Evolutionary conservation across 1,140 invertebrate species (phyloP).

Genomic region (Zaprionus camerounensis): DNA sequence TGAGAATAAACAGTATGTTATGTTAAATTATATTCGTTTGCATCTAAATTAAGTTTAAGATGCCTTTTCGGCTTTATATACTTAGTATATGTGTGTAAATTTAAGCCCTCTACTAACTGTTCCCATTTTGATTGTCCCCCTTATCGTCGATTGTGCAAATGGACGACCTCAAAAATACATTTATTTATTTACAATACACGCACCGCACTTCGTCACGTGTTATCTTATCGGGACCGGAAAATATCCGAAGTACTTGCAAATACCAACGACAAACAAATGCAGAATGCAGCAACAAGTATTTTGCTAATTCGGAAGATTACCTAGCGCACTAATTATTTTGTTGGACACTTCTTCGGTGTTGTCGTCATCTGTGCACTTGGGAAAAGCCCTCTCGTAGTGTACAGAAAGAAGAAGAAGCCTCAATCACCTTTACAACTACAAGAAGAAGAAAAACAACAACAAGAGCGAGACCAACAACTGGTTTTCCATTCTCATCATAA

Average conservation of each 20-base stretch:
- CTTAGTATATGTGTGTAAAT: too few species aligned
- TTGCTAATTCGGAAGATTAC: constrained; percentile 42
- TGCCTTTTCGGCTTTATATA: too few species aligned
- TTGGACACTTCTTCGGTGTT: constrained; percentile 2
- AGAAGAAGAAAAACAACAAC: constrained; percentile 28
- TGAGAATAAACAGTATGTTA: neutral
- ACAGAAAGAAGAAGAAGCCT: neutral
- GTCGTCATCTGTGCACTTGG: constrained; percentile 50
- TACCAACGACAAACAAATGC: constrained; percentile 48
- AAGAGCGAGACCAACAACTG: constrained; percentile 46
- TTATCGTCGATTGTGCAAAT: constrained; percentile 61
- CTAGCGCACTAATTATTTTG: constrained; percentile 25
- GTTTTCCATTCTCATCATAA: constrained; percentile 64
- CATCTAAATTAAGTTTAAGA: too few species aligned
- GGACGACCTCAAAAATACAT: constrained; percentile 60
- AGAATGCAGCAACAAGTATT: constrained; percentile 37
- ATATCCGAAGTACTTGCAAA: constrained; percentile 26
- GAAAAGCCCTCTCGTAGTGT: constrained; percentile 45
- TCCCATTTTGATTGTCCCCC: neutral
- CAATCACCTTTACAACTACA: constrained; percentile 2
- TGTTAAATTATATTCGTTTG: too few species aligned
- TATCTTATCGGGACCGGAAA: constrained; percentile 70
- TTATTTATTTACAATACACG: constrained; percentile 58
- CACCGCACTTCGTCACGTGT: constrained; percentile 32
- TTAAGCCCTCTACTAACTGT: constrained; percentile 5